Percentiles rank a stretch among this genome's conserved stretches.
Conservation (phyloP, 2,113 vertebrate genomes). For the Isichthys henryi region DNA sequence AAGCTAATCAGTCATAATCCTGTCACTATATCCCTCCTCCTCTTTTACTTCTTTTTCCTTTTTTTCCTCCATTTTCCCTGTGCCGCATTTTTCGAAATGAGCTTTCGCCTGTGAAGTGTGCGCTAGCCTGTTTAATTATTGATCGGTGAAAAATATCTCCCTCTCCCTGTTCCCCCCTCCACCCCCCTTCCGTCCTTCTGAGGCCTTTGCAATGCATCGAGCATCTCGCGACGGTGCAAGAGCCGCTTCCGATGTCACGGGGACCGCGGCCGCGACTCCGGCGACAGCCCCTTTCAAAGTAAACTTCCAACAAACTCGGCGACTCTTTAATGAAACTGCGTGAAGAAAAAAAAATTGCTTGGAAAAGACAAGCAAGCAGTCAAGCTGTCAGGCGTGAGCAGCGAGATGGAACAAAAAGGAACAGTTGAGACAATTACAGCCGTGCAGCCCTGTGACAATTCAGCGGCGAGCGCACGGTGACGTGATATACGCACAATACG, state of each 20-base stretch:
- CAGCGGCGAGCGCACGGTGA: slow-evolving; percentile 1
- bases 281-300: slow-evolving; percentile 47
- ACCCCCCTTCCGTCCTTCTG: slow-evolving; percentile 11
- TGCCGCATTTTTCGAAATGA: slow-evolving; percentile 10
- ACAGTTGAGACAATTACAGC: slow-evolving; percentile 50
- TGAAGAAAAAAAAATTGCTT: slow-evolving; percentile 34
- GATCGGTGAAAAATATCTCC: slow-evolving; percentile 30
- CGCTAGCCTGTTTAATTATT: slow-evolving; percentile 36
- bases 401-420: slow-evolving; percentile 52
- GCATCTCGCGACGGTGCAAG: slow-evolving; percentile 40
- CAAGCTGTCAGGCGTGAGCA: slow-evolving; percentile 52
- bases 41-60: slow-evolving; percentile 32
- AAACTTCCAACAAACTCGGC: slow-evolving; percentile 54
- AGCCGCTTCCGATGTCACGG: slow-evolving; percentile 50
- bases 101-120: slow-evolving; percentile 29
- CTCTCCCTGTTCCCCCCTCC: neutral
- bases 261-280: slow-evolving; percentile 51
- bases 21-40: neutral
- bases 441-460: slow-evolving; percentile 40
- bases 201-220: slow-evolving; percentile 19
- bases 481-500: slow-evolving; percentile 23
- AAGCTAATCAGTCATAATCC: neutral
- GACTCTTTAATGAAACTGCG: slow-evolving; percentile 39
- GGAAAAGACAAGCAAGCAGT: slow-evolving; percentile 47
- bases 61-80: neutral